These are phyloP conservation scores for Chelon auratus DNA, from an alignment of 2,797 vertebrate genomes.

Conservation along the genomic window DNA sequence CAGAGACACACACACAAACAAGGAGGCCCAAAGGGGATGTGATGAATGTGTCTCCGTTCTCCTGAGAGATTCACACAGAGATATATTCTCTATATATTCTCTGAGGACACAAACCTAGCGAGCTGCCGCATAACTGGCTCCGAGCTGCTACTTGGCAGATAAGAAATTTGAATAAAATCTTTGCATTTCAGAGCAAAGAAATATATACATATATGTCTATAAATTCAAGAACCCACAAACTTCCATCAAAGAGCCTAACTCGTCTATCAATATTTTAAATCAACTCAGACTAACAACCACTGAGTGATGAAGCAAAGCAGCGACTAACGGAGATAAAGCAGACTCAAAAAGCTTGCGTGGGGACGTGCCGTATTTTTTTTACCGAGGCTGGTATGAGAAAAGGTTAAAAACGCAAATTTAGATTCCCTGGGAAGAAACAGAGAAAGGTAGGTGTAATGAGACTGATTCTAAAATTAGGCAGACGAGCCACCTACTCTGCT, in stretches of 20 bases:
- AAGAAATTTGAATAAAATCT: slow-evolving; percentile 44
- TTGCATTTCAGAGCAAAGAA: slow-evolving; percentile 27
- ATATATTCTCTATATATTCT: slow-evolving; percentile 38
- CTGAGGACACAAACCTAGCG: slow-evolving; percentile 53
- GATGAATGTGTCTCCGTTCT: slow-evolving; percentile 34
- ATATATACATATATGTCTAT: no score
- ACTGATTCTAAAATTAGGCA: slow-evolving; percentile 20
- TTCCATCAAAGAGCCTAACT: slow-evolving; percentile 33
- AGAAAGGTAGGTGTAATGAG: slow-evolving; percentile 13
- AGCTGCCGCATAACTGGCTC: slow-evolving; percentile 47
- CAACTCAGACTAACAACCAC: slow-evolving; percentile 10
- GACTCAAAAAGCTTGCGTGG: slow-evolving; percentile 12
- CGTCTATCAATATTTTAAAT: slow-evolving; percentile 36
- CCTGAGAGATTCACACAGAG: slow-evolving; percentile 26
- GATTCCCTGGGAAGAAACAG: slow-evolving; percentile 27
- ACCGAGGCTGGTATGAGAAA: slow-evolving; percentile 13
- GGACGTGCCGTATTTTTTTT: slow-evolving; percentile 4
- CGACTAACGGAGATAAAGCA: background rate
- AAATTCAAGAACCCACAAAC: background rate
- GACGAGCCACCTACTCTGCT: background rate
- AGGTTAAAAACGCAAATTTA: slow-evolving; percentile 34
- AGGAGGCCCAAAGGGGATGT: slow-evolving; percentile 23
- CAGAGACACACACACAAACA: slow-evolving; percentile 1
- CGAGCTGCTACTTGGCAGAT: slow-evolving; percentile 53
- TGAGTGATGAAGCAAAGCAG: slow-evolving; percentile 10